Percentiles rank a stretch among this genome's conserved stretches.
Conservation (phyloP, 1,140 invertebrate genomes). For the Parapsyche elsis region DNA sequence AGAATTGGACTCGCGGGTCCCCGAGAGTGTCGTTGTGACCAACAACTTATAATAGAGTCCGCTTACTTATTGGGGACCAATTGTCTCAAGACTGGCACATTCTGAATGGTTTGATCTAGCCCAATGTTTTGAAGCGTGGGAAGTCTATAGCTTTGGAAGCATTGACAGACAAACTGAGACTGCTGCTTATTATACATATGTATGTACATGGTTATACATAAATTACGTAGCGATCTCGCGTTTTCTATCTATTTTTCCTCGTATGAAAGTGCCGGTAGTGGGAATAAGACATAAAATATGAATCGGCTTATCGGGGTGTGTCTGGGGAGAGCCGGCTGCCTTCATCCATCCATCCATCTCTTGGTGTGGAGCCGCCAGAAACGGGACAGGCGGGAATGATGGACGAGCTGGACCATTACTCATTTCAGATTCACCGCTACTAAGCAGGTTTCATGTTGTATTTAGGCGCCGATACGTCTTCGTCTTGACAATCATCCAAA, state of each 20-base stretch:
- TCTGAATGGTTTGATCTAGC: too few relatives aligned
- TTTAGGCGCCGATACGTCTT: constrained; percentile 52
- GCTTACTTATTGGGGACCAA: background rate
- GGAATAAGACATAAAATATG: constrained; percentile 52
- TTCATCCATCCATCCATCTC: constrained; percentile 40
- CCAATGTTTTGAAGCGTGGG: too few relatives aligned
- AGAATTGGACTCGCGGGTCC: background rate
- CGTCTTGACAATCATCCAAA: constrained; percentile 17
- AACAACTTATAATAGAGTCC: constrained; percentile 22
- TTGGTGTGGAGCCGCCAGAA: too few relatives aligned
- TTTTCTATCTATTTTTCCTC: too few relatives aligned
- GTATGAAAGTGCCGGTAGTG: background rate
- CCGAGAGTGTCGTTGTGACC: background rate
- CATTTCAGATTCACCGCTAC: constrained; percentile 54
- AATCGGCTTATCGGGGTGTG: constrained; percentile 42
- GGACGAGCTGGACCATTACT: constrained; percentile 50
- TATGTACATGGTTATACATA: too few relatives aligned
- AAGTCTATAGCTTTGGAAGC: too few relatives aligned
- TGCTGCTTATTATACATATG: too few relatives aligned
- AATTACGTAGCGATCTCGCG: too few relatives aligned
- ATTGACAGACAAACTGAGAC: too few relatives aligned
- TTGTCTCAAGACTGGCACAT: too few relatives aligned
- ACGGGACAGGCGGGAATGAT: constrained; percentile 43
- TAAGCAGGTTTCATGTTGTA: constrained; percentile 54
- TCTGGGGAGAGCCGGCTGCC: constrained; percentile 8